Percentiles rank a stretch among this genome's conserved stretches.
Conservation (phyloP, 2,113 vertebrate genomes). For the Himantopus leucocephalus region DNA sequence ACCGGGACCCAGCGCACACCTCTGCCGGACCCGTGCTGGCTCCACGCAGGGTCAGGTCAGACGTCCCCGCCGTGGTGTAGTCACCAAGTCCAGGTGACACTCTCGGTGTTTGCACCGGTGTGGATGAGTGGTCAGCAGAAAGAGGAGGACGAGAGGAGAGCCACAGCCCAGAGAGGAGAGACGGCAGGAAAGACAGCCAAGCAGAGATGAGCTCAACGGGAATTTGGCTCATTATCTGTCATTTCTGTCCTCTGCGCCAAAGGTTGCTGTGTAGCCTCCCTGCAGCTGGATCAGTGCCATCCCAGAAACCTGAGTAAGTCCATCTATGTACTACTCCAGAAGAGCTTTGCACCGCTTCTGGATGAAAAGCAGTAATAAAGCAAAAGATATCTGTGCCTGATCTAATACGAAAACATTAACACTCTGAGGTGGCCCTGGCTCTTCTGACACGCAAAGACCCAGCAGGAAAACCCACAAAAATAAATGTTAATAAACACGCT, state of each 20-base stretch:
- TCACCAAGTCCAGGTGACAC: background rate
- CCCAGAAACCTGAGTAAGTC: background rate
- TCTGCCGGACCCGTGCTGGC: background rate
- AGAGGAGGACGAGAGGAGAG: background rate
- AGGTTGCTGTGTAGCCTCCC: background rate
- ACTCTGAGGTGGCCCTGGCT: background rate
- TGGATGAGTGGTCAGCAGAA: background rate
- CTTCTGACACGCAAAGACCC: background rate
- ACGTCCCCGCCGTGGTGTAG: fast-evolving
- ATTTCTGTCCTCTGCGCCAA: background rate
- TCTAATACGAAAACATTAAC: background rate
- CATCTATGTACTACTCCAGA: background rate
- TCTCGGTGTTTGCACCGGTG: background rate
- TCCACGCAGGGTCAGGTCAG: background rate
- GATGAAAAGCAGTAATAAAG: background rate
- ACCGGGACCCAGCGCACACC: too few relatives aligned
- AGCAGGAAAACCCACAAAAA: background rate
- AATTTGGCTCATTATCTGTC: background rate
- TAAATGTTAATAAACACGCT: background rate
- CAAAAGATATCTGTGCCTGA: background rate
- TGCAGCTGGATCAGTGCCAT: too few relatives aligned
- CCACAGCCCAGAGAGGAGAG: background rate
- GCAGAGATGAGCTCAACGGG: background rate
- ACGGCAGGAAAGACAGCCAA: background rate
- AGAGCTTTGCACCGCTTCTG: background rate